These are phyloP conservation scores for Mustela erminea DNA, from an alignment of 2,797 vertebrate species.

Conservation along the genomic window DNA sequence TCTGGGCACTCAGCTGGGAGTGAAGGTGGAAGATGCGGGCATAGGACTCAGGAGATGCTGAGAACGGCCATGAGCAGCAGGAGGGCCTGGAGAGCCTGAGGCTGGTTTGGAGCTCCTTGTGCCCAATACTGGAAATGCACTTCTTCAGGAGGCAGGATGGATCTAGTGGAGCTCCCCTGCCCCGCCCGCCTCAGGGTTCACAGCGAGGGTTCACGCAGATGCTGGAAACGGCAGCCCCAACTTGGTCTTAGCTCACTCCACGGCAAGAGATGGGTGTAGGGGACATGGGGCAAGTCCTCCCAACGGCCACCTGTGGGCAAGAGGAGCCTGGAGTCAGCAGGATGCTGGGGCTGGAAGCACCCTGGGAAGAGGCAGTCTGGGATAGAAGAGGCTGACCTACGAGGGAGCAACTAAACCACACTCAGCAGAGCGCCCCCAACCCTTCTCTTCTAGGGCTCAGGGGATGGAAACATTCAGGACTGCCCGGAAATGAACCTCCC, in stretches of 20 bases:
- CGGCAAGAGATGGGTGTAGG: conserved; percentile 92
- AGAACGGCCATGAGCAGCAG: conserved; percentile 80
- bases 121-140: conserved; percentile 84
- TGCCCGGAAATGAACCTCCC: too few species aligned
- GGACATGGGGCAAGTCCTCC: conserved; percentile 91
- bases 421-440: neutral
- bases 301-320: conserved; percentile 88
- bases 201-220: conserved; percentile 91
- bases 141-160: conserved; percentile 87
- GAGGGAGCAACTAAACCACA: neutral
- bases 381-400: neutral
- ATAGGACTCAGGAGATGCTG: conserved; percentile 81
- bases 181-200: neutral
- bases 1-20: conserved; percentile 83
- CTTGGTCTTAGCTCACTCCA: conserved; percentile 86
- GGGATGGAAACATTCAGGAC: neutral
- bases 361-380: neutral
- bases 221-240: neutral
- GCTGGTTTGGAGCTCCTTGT: conserved; percentile 82
- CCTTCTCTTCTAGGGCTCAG: neutral
- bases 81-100: neutral
- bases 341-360: neutral
- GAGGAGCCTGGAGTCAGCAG: neutral
- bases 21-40: conserved; percentile 85
- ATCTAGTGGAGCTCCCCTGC: conserved; percentile 44